phyloP scores from a whole-genome alignment of 2,797 vertebrate species.

The Poecilia picta region DNA sequence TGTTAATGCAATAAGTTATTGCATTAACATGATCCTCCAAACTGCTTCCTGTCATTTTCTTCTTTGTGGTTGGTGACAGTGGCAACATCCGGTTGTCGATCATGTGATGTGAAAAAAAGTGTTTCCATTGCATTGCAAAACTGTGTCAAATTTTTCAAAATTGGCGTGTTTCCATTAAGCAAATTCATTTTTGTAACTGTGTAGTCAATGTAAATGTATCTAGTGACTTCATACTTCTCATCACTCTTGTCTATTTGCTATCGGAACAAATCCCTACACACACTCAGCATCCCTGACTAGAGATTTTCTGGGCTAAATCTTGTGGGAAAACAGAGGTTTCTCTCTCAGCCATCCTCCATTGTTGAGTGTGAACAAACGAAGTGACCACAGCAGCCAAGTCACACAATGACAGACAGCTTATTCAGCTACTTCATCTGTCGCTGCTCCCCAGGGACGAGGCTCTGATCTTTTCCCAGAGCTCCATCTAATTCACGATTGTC shows the following conservation, averaged over 20 bases:
- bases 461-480: slow-evolving; percentile 81
- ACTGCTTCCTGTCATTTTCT: no score
- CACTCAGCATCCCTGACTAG: slow-evolving; percentile 49
- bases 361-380: slow-evolving; percentile 77
- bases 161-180: no score
- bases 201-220: no score
- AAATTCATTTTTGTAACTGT: no score
- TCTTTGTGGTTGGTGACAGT: no score
- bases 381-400: slow-evolving; percentile 77
- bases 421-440: slow-evolving; percentile 82
- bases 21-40: no score
- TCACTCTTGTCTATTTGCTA: slow-evolving; percentile 48
- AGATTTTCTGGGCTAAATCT: slow-evolving; percentile 68
- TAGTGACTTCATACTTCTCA: slow-evolving; percentile 36
- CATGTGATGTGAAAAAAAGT: no score
- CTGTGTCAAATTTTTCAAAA: no score
- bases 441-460: slow-evolving; percentile 73
- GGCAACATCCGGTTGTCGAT: no score
- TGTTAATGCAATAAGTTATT: no score
- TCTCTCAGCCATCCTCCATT: slow-evolving; percentile 71
- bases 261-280: slow-evolving; percentile 52
- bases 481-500: slow-evolving; percentile 58
- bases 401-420: slow-evolving; percentile 84
- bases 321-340: slow-evolving; percentile 77
- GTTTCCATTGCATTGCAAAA: no score